These are phyloP conservation scores for Regulus satrapa DNA, from an alignment of 2,113 vertebrate species.

Conservation along the genomic window DNA sequence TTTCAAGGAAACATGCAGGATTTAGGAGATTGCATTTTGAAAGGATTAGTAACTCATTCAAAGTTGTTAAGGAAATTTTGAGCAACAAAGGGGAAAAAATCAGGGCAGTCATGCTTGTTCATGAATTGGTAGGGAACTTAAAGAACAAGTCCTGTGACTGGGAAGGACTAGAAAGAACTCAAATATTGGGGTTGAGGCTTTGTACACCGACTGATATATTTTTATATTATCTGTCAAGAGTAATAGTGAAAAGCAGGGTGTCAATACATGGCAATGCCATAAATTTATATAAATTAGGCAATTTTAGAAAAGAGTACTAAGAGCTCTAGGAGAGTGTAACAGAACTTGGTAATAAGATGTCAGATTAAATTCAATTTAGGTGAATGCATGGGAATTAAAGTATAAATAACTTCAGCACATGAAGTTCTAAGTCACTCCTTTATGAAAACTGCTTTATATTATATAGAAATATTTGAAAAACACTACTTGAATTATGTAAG, in stretches of 20 bases:
- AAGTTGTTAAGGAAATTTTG: background rate
- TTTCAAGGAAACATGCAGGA: background rate
- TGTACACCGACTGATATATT: background rate
- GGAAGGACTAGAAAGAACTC: background rate
- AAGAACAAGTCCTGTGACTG: background rate
- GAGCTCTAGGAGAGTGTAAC: background rate
- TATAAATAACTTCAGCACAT: background rate
- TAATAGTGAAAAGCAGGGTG: background rate
- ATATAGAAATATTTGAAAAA: background rate
- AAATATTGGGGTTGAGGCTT: background rate
- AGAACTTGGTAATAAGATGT: slow-evolving; percentile 33
- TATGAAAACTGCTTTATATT: background rate
- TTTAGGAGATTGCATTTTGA: background rate
- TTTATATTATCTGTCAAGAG: background rate
- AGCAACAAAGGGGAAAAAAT: background rate
- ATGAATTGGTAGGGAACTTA: background rate
- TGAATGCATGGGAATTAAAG: slow-evolving; percentile 15
- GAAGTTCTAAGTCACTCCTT: background rate
- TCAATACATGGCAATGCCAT: background rate
- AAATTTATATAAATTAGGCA: slow-evolving; percentile 1
- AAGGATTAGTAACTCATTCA: background rate
- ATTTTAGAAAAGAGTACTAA: background rate
- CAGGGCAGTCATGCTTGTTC: background rate
- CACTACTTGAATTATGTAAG: background rate
- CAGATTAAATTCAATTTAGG: slow-evolving; percentile 55